Evolutionary conservation across 2,113 vertebrate genomes (phyloP), one percentile per base, ranked within the genome.

Genomic region (Microtus pennsylvanicus): DNA sequence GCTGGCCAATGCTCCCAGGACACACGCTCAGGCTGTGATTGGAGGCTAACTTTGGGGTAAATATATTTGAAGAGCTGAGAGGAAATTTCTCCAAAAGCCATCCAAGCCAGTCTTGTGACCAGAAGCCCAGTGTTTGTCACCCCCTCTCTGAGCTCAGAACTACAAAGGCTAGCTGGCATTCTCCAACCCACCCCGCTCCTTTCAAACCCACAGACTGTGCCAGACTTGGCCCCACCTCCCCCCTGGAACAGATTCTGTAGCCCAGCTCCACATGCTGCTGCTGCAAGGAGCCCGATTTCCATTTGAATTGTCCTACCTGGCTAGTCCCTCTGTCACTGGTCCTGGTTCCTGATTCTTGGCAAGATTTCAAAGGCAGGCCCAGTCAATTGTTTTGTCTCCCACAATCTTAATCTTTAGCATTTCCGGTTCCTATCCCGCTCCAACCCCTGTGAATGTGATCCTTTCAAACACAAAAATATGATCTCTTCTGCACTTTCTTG

Each of bases 111-210:
- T 89, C 90, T 95, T 94, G 93, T 96, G 90, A 97, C 95, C 94
- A 82, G 78, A 92, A 96, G 92, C 76, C 88, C 74, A 75, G 94
- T 74, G 67, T 80, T 87, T 81, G 88, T 93, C 93, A 90, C 80
- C 91, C 80, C 88, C 70, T 82, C 78, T 82, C 95, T 65, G 78
- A 96, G 96, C 90, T 87, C 86, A 85, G 93, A 90, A 96, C 89
- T 91, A 92, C 97, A 97, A 97, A 97, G 96, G 72, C 94, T 69
- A 94, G 88, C 96, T 94, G 96, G 96, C 96, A 95, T 96, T 96
- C 96, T 93, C 94, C 91, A 96, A 69, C 52, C 97, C 72, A 80
- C 96, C 94, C 87, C 89, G 90, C 77, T 94, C 86, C 96, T 96
- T 96, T 96, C 95, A 96, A 95, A 96, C 94, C 93, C 97, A 94